Evolutionary conservation across 2,888 invertebrate genomes (phyloP).

Genomic region (Gerosis bhagava): DNA sequence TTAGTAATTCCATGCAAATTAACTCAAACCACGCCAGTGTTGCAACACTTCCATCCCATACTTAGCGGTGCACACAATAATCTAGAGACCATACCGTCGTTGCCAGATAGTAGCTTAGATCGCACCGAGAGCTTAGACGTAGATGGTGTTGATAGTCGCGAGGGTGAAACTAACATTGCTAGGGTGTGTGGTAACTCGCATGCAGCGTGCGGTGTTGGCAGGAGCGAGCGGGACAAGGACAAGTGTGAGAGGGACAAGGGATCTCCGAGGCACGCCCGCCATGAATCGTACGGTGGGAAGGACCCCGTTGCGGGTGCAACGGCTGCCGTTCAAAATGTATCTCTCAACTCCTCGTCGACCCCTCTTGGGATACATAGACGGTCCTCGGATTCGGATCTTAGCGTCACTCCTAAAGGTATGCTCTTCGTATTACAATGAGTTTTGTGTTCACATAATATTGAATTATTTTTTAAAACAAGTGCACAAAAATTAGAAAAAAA

Average conservation of each 20-base stretch:
- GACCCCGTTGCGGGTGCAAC: constrained; percentile 58
- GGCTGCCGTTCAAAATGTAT: constrained; percentile 51
- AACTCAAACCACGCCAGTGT: constrained; percentile 50
- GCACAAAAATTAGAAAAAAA: too few species aligned
- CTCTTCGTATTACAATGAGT: too few species aligned
- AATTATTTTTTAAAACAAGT: too few species aligned
- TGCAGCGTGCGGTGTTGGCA: constrained; percentile 77
- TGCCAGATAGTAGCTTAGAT: constrained; percentile 63
- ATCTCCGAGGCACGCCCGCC: constrained; percentile 76
- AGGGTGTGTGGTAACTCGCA: constrained; percentile 81
- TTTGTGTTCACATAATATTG: too few species aligned
- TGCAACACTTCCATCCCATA: constrained; percentile 64
- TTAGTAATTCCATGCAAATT: constrained; percentile 46
- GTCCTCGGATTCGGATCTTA: constrained; percentile 96
- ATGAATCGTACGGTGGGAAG: constrained; percentile 79
- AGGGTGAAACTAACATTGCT: constrained; percentile 61
- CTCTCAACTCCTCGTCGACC: constrained; percentile 72
- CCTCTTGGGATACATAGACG: constrained; percentile 86
- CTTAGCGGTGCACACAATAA: constrained; percentile 56
- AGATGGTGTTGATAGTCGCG: constrained; percentile 42
- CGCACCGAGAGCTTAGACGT: constrained; percentile 58
- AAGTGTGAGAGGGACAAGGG: constrained; percentile 48
- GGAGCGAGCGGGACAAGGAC: constrained; percentile 61
- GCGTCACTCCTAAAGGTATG: constrained; percentile 95
- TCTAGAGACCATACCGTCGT: constrained; percentile 71